Evolutionary conservation across 2,888 invertebrate genomes (phyloP), one percentile per base, ranked within the genome.

Genomic region (Drosophila eohydei): DNA sequence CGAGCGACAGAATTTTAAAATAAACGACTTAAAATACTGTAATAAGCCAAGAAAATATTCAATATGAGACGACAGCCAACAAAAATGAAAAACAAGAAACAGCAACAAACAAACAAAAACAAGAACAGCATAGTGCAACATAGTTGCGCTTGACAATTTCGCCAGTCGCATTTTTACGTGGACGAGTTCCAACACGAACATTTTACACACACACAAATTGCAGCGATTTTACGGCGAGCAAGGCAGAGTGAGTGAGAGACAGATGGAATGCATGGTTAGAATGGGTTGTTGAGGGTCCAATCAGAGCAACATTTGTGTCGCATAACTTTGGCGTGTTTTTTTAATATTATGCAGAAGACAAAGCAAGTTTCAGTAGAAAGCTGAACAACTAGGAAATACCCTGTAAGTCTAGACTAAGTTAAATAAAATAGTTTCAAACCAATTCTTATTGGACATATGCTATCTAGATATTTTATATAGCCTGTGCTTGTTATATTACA

Each of bases 41-140:
- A 82, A 82, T 77, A 89, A 86, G 87, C 80, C 83, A 75, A 65
- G 83, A 75, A 82, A 71, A 82, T 77, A 54, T 77, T 81, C 58
- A 78, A 78, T 67, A 64, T 62, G 64, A 44, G 56, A 62, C 64
- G 57, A 65, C 60, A 56, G 28, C 46, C 28, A 16, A 38, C 16
- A 28, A 0, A 38, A 46, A 34, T 57, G 44, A 32, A 48, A 50
- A 48, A 38, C 50, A 46, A 57, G 30, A 60, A 51, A 32, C 40
- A 48, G 38, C 64, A 50, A 63, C 74, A 61, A 55, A 66, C 32
- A 64, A 44, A 44, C 52, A 52, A 36, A 11, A 62, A 56, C 63
- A 34, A 56, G 26, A 34, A 43, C 26, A 50, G 32, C 55, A 40
- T 26, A 50, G 70, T 58, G 65, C 63, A 71, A 85, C 80, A 71